Conservation (phyloP, 2,888 invertebrate species). For the Gymnosoma rotundatum region DNA sequence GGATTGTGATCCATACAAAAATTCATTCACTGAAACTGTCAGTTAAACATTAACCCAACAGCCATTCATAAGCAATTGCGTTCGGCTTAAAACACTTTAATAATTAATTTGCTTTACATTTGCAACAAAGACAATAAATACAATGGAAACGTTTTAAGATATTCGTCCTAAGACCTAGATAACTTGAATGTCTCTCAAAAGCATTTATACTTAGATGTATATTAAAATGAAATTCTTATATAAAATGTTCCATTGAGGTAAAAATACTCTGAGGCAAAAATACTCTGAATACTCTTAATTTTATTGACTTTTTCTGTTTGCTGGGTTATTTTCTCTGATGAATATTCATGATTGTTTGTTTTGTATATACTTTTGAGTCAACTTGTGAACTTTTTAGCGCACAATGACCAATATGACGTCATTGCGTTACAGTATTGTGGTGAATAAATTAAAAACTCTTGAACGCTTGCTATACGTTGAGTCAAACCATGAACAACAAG, state of each 20-base stretch:
- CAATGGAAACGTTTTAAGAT: too few relatives aligned
- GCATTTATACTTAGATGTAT: too few relatives aligned
- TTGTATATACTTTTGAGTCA: slow-evolving; percentile 10
- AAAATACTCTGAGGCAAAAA: background rate
- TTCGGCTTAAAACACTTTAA: too few relatives aligned
- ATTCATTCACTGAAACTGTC: background rate
- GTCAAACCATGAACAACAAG: slow-evolving; percentile 18
- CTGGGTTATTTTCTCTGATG: slow-evolving; percentile 40
- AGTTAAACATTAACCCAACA: too few relatives aligned
- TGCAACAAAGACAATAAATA: too few relatives aligned
- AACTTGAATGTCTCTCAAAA: too few relatives aligned
- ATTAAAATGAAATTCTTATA: too few relatives aligned
- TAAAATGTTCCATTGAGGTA: too few relatives aligned
- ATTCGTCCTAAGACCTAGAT: too few relatives aligned
- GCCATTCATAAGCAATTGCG: too few relatives aligned
- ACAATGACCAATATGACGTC: slow-evolving; percentile 65
- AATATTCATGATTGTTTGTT: slow-evolving; percentile 33
- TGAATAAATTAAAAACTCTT: slow-evolving; percentile 59
- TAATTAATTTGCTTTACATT: too few relatives aligned
- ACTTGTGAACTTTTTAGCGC: slow-evolving; percentile 54
- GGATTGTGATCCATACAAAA: slow-evolving; percentile 30
- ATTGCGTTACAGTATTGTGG: slow-evolving; percentile 46
- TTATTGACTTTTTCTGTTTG: background rate
- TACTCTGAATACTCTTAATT: background rate
- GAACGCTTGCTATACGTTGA: slow-evolving; percentile 7